These are phyloP conservation scores for Podarcis siculus DNA, from an alignment of 2,797 vertebrate species.

Conservation along the genomic window DNA sequence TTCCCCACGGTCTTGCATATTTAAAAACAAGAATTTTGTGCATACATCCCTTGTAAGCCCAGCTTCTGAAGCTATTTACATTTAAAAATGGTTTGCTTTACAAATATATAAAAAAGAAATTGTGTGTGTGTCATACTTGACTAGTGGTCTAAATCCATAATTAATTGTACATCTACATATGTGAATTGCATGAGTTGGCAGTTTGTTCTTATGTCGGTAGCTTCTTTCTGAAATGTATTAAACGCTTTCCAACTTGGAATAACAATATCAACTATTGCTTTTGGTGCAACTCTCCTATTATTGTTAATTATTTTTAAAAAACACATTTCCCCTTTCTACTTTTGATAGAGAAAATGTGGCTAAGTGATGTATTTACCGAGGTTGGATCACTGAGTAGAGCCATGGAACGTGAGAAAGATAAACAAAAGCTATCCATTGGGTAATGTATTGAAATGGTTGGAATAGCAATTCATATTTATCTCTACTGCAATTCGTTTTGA, in stretches of 20 bases:
- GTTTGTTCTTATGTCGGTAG: constrained; percentile 48
- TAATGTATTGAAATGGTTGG: constrained; percentile 26
- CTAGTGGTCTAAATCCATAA: constrained; percentile 52
- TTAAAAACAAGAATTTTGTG: constrained; percentile 33
- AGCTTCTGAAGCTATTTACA: constrained; percentile 26
- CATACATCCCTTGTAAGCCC: constrained; percentile 2
- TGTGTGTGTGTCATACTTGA: constrained; percentile 37
- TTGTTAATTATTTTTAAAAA: constrained; percentile 7
- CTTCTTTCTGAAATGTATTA: constrained; percentile 56
- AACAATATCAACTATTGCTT: neutral
- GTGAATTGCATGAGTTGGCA: constrained; percentile 54
- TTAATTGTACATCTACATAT: constrained; percentile 57
- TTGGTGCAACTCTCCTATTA: constrained; percentile 7
- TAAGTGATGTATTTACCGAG: constrained; percentile 50
- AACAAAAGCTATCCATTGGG: constrained; percentile 37
- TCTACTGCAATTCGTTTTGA: neutral
- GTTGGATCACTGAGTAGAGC: constrained; percentile 55
- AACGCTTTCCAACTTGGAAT: neutral
- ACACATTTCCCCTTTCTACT: constrained; percentile 29
- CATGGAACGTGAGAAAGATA: constrained; percentile 58
- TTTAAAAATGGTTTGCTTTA: constrained; percentile 41
- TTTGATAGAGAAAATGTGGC: constrained; percentile 53
- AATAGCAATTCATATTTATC: neutral
- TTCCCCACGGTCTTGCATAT: constrained; percentile 13
- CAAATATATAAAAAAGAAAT: constrained; percentile 33